Conservation (phyloP, 1,140 invertebrate species). For the Drosophila jambulina region DNA sequence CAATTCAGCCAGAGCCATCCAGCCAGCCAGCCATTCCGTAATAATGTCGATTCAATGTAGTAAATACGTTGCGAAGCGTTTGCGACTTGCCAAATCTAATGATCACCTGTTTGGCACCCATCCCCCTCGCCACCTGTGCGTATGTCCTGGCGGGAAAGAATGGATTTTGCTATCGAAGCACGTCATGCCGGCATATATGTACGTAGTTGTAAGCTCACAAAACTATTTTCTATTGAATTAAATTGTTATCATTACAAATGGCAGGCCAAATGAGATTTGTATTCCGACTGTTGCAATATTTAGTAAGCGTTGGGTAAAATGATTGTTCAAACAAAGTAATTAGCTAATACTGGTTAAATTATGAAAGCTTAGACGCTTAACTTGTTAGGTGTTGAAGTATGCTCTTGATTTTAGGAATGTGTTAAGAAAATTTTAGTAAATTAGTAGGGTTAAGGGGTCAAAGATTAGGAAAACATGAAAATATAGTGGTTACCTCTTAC, state of each 20-base stretch:
- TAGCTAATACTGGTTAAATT: neutral
- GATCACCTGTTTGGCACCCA: constrained; percentile 60
- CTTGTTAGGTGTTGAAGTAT: neutral
- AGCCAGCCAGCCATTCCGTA: constrained; percentile 74
- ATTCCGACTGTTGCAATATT: constrained; percentile 18
- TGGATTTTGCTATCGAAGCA: constrained; percentile 82
- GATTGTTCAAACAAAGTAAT: constrained; percentile 25
- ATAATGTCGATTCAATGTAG: constrained; percentile 73
- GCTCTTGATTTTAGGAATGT: neutral
- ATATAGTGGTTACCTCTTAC: neutral
- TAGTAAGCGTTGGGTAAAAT: constrained; percentile 3
- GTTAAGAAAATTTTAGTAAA: neutral
- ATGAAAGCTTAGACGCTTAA: neutral
- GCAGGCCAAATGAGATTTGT: constrained; percentile 66
- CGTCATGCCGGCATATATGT: constrained; percentile 49
- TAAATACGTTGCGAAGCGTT: constrained; percentile 73
- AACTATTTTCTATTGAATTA: constrained; percentile 82
- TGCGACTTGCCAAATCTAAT: constrained; percentile 78
- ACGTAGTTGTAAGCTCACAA: constrained; percentile 31
- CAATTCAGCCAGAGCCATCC: constrained; percentile 61
- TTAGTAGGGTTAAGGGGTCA: neutral
- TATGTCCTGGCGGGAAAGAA: constrained; percentile 44
- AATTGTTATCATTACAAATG: constrained; percentile 82
- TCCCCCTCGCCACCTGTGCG: neutral
- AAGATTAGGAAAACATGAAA: neutral